Evolutionary conservation across 2,113 vertebrate genomes (phyloP).

Genomic region (Pituophis catenifer): DNA sequence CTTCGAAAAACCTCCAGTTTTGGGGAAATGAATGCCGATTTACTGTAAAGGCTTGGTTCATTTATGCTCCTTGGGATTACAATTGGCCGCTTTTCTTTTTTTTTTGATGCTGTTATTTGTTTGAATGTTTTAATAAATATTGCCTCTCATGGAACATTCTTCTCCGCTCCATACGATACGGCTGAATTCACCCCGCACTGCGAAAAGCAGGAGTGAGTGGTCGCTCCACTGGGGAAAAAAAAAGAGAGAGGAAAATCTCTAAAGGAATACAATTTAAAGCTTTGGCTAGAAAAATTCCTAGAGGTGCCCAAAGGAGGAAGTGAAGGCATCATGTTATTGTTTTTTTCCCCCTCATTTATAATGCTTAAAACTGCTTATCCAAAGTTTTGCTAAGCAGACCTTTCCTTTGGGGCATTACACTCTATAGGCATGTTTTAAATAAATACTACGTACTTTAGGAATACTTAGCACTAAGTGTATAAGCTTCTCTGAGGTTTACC

Average conservation of each 20-base stretch:
- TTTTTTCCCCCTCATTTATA: constrained; percentile 16
- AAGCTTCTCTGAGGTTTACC: constrained; percentile 62
- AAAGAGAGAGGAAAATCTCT: neutral
- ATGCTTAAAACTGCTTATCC: neutral
- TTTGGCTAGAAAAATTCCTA: neutral
- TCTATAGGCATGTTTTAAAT: constrained; percentile 66
- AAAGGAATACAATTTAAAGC: neutral
- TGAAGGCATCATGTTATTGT: neutral
- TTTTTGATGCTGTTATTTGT: neutral
- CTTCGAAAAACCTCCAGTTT: neutral
- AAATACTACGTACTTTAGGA: constrained; percentile 65
- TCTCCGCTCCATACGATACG: neutral
- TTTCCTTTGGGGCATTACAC: constrained; percentile 56
- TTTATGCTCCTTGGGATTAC: neutral
- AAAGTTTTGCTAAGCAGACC: constrained; percentile 23
- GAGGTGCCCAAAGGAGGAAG: neutral
- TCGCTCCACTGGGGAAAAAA: neutral
- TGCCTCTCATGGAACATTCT: neutral
- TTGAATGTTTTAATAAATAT: neutral
- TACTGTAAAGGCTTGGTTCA: neutral
- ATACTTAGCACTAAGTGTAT: constrained; percentile 63
- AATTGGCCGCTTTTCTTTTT: neutral
- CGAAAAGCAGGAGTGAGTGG: neutral
- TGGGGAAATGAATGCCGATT: neutral
- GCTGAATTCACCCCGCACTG: neutral